Evolutionary conservation across 2,113 vertebrate genomes (phyloP).

Genomic region (Pampusana beccarii): DNA sequence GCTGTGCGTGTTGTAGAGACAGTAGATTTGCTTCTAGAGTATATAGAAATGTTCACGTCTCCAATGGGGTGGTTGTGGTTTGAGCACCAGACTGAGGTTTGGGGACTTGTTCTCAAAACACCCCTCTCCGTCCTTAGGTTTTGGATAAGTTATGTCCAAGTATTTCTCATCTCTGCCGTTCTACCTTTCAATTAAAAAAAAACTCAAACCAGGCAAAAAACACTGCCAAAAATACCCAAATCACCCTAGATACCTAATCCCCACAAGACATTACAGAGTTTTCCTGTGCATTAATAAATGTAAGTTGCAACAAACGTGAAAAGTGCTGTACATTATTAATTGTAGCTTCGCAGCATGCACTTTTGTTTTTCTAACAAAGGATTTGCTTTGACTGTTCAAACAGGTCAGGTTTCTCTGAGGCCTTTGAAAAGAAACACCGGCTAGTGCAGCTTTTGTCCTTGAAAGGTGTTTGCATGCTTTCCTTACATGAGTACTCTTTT

Average conservation of each 20-base stretch:
- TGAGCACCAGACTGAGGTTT: not conserved
- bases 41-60: not conserved
- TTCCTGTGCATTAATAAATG: not conserved
- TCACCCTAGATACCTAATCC: not conserved
- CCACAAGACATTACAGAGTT: not conserved
- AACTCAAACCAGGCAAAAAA: not conserved
- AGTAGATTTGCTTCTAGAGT: not conserved
- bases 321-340: not conserved
- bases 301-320: not conserved
- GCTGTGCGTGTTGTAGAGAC: not conserved
- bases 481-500: not conserved
- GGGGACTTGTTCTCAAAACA: not conserved
- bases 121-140: not conserved
- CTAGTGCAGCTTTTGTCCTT: not conserved
- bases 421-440: not conserved
- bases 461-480: not conserved
- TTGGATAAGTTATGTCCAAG: not conserved
- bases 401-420: not conserved
- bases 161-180: not conserved
- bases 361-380: not conserved
- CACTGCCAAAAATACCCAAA: fast-evolving
- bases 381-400: not conserved
- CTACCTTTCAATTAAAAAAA: not conserved
- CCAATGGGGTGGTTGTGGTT: not conserved
- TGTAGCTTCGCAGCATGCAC: not conserved